Conservation (phyloP, 2,797 vertebrate genomes). For the Cirrhinus mrigala region DNA sequence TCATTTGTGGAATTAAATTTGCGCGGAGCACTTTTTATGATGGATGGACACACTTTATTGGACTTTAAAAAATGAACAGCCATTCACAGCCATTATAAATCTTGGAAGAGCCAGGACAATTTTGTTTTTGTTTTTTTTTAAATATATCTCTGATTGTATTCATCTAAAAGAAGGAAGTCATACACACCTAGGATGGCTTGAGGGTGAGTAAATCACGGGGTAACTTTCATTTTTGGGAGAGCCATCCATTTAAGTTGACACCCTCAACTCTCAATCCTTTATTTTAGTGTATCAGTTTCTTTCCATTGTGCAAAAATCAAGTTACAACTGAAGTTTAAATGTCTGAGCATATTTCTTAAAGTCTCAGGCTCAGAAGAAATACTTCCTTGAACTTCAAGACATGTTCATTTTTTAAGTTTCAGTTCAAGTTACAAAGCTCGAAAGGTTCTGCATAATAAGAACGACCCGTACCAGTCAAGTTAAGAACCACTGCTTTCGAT, state of each 20-base stretch:
- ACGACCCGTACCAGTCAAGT: not conserved
- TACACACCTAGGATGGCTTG: too few relatives aligned
- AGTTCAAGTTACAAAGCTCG: not conserved
- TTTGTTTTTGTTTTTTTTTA: too few relatives aligned
- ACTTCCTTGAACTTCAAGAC: not conserved
- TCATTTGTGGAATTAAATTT: not conserved
- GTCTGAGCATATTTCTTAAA: not conserved
- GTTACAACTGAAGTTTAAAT: not conserved
- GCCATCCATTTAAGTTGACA: not conserved
- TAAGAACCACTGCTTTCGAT: not conserved
- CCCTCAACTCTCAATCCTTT: not conserved
- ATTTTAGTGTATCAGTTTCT: not conserved
- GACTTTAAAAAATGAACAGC: too few relatives aligned
- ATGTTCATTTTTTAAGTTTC: not conserved
- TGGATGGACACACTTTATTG: too few relatives aligned
- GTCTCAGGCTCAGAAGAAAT: not conserved
- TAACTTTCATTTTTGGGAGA: too few relatives aligned
- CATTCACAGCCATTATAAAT: too few relatives aligned
- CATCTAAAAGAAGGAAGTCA: too few relatives aligned
- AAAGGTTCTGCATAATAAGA: not conserved
- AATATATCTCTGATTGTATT: too few relatives aligned
- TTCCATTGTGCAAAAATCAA: not conserved
- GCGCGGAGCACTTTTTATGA: too few relatives aligned
- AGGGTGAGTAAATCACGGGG: too few relatives aligned
- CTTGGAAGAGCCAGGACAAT: too few relatives aligned